Evolutionary conservation across 2,113 vertebrate genomes (phyloP), one percentile per base, ranked within the genome.

Genomic region (Bufo gargarizans): DNA sequence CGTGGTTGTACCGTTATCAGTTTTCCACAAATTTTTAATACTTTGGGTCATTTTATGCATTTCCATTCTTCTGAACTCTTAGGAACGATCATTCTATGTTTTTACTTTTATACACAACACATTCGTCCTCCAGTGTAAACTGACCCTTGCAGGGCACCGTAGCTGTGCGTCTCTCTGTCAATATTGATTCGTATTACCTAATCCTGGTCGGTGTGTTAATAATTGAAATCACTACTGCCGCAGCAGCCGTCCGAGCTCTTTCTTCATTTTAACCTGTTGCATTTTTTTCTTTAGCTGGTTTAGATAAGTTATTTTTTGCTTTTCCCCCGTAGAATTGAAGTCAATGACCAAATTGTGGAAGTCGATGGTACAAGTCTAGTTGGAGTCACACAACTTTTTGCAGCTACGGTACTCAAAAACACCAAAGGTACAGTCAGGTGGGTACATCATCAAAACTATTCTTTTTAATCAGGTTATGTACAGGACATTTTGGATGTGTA

Each of bases 281-380:
- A 6, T 74, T 43, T 45, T 5, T 86, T 12, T 22, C 47, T 86
- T 9, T 22, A 1, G 1, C 4, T 77, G 4, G 7, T 47, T 4
- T 47, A 59, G 47, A 33, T 43, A 8, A 12, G 81, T 19, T 89
- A 8, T 85, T 47, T 88, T 77, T 59, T 94, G 89, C 22, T 78
- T 81, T 19, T 45, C 1, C 45, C 45, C 4, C 94, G 50, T 89
- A 98, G 97, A 91, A 97, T 98, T 91, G 95, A 97, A 92, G 97
- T 98, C 84, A 98, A 98, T 90, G 97, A 98, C 92, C 97, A 98
- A 92, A 98, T 98, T 86, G 97, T 98, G 91, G 97, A 98, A 90
- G 97, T 98, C 82, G 97, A 98, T 91, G 95, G 96, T 67, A 94
- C 95, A 92, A 97, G 97, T 92, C 93, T 98, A 50, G 97, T 98